Evolutionary conservation across 23 tunicate species (phyloP), one percentile per base, ranked within the genome.

Genomic region (Halocynthia roretzi): DNA sequence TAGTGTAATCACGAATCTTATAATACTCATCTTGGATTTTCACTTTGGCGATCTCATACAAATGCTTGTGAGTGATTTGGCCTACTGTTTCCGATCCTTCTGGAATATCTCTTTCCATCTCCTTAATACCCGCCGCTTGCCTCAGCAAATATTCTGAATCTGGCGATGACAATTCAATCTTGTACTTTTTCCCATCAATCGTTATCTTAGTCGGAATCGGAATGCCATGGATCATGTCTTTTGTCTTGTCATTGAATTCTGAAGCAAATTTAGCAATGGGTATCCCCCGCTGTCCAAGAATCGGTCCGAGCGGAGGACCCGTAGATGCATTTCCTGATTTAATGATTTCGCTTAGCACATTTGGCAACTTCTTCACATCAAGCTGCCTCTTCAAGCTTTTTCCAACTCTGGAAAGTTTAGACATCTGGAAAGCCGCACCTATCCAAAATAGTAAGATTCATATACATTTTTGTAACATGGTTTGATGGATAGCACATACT

Each of bases 91-190:
- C 78, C 1, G 17, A 15, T 8, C 78, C 58, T 62, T 56, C 15
- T 31, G 61, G 77, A 10, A 48, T 70, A 6, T 72, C 56, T 19
- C 87, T 74, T 54, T 68, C 55, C 40, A 71, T 87, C 58, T 61
- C 75, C 18, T 68, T 79, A 0, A 86, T 82, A 5, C 98, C 98
- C 58, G 98, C 98, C 7, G 98, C 98, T 86, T 92, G 98, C 56
- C 55, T 62, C 6, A 92, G 74, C 66, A 92, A 70, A 82, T 50
- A 92, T 14, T 77, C 52, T 52, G 70, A 17, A 12, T 20, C 22
- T 8, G 98, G 98, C 52, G 82, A 85, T 44, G 69, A 40, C 6
- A 92, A 66, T 49, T 92, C 81, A 54, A 86, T 92, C 22, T 68
- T 72, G 62, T 54, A 92, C 40, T 86, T 82, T 87, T 86, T 86